Evolutionary conservation across 2,113 vertebrate genomes (phyloP), one percentile per base, ranked within the genome.

Genomic region (Natator depressus): DNA sequence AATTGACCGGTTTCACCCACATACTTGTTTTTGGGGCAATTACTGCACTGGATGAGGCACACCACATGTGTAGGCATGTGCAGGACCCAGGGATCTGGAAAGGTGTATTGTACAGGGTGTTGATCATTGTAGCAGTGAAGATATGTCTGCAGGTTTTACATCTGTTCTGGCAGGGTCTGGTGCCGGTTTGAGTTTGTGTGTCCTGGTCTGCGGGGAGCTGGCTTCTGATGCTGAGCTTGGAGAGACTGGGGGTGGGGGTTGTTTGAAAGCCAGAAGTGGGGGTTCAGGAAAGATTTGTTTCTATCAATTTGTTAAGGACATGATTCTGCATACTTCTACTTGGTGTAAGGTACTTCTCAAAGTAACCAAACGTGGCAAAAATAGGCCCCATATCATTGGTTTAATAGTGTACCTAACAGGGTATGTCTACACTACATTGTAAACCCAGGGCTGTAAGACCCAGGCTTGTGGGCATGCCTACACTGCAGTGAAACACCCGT

Each of bases 331-430:
- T 5, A 59, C 5, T 12, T 85, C 46, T 5, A 35, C 19, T 80
- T 22, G 1, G 22, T 31, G 6, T 6, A 88, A 17, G 59, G 46
- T 62, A 17, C 38, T 76, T 25, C 72, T 76, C 16, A 6, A 69
- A n/a, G 35, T n/a, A 69, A 69, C 16, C 62, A 80, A 20, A 42
- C 49, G 75, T 8, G 25, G 5, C 22, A n/a, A 35, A 53, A 7
- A 1, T 0, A 29, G 14, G 25, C 46, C 59, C 17, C 38, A 1
- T 8, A 1, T 12, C 0, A 9, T 6, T 50, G 55, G 35, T 82
- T 46, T 19, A 81, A 25, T 12, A 1, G 9, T 2, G 10, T 0
- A 3, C 16, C 6, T 5, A 1, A 46, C 17, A 69, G n/a, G 62
- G 14, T n/a, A n/a, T 69, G 14, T 35, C 31, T 35, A 69, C 14